Conservation (phyloP, 53 echinoderm and acorn worm species). For the Paracentrotus lividus region DNA sequence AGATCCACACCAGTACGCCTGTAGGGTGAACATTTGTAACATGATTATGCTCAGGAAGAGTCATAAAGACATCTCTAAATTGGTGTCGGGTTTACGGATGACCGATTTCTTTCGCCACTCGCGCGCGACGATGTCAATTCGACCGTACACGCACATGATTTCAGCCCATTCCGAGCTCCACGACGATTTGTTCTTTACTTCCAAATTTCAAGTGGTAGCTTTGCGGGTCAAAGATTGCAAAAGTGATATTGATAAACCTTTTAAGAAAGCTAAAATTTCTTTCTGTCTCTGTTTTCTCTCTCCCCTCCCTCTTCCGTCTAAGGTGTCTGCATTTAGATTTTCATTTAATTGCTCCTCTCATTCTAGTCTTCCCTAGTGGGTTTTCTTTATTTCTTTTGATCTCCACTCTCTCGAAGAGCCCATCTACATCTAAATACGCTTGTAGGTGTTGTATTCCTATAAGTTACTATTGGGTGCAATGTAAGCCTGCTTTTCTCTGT, state of each 20-base stretch:
- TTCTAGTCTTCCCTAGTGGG: too few relatives aligned
- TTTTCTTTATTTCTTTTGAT: too few relatives aligned
- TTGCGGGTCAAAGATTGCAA: background rate
- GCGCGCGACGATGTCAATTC: background rate
- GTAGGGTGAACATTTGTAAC: background rate
- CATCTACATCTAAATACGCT: too few relatives aligned
- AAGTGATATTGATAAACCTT: background rate
- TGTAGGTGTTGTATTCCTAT: too few relatives aligned
- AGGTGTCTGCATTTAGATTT: background rate
- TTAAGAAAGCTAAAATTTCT: too few relatives aligned
- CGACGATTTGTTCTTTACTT: background rate
- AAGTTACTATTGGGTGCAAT: too few relatives aligned
- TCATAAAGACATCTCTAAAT: conserved; percentile 8
- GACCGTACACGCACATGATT: conserved; percentile 5
- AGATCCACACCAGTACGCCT: conserved; percentile 38
- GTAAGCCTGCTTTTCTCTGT: too few relatives aligned
- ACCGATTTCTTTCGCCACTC: conserved; percentile 38
- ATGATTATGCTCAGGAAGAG: conserved; percentile 8
- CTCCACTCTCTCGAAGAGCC: too few relatives aligned
- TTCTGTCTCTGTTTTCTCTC: background rate
- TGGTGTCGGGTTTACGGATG: conserved; percentile 10
- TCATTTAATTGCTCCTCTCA: background rate
- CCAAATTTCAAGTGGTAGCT: background rate
- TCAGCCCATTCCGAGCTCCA: background rate
- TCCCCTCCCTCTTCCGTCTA: background rate